Base-by-base conservation (phyloP, 1,140 invertebrate species). In the Drosophila kurseongensis region DNA sequence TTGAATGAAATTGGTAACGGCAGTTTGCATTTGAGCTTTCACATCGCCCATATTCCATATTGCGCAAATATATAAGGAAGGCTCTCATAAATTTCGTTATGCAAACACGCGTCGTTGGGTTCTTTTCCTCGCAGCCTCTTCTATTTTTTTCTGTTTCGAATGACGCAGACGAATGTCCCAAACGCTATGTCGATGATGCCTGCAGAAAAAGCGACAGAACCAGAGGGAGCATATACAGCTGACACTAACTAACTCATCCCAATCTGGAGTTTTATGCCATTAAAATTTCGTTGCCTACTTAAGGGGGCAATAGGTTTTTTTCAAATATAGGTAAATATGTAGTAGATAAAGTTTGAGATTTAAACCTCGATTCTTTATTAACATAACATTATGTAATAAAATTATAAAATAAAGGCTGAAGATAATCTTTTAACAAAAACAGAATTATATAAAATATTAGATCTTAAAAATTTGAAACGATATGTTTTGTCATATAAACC, bases 1-100 rank as follows among this genome's bases (percentile, higher is more conserved):
- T 82, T 85, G 83, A 85, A 85, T 88, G 80, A 63, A 78, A 78
- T 81, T 63, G 69, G 79, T 88, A 83, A 83, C 80, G 79, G 84
- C 84, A 86, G 78, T 77, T 77, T 77, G 54, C 61, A 75, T 44
- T 75, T 59, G 66, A 75, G 76, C 83, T 86, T 88, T 88, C 78
- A 61, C 76, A 75, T 80, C 78, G 75, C 66, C 73, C 27, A 50
- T 40, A 40, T 40, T 58, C 51, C 60, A 62, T 59, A 62, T 62
- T 89, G 83, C 84, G 79, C 84, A 88, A 79, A 85, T 75, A 62
- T 51, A 36, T 32, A 32, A 1, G 29, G 5, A 32, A 32, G 54
- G 51, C 66, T 45, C 48, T 42, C 72, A 76, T 75, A 41, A 75
- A 76, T 76, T 75, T 75, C 67, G 74, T 77, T 77, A 77, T 77